Conservation (phyloP, 2,797 vertebrate genomes). For the Poeciliopsis turneri region DNA sequence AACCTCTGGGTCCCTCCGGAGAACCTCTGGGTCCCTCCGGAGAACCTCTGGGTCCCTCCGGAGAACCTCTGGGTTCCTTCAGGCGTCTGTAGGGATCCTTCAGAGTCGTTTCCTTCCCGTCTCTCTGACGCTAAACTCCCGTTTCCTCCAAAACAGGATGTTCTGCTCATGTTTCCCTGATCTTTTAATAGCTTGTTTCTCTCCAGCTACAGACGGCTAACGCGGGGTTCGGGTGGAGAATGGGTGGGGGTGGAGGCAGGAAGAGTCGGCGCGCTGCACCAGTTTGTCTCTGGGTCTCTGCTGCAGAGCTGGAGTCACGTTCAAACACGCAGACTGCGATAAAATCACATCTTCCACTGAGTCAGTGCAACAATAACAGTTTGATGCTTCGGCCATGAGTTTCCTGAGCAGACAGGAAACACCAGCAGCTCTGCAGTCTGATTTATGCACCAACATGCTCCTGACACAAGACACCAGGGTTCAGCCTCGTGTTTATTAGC, state of each 20-base stretch:
- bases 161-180: conserved; percentile 29
- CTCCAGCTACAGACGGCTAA: background rate
- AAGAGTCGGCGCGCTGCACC: conserved; percentile 36
- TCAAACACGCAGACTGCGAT: background rate
- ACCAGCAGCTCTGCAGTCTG: background rate
- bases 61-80: no score
- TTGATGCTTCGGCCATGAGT: background rate
- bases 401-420: background rate
- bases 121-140: background rate
- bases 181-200: conserved; percentile 13
- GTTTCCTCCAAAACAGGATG: conserved; percentile 45
- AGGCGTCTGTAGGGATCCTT: background rate
- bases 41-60: no score
- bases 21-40: no score
- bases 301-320: background rate
- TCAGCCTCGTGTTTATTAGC: background rate
- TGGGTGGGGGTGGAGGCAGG: background rate
- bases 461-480: background rate
- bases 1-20: no score
- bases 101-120: background rate
- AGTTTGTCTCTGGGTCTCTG: conserved; percentile 30
- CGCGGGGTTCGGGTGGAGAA: no score
- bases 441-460: background rate
- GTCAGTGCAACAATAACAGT: background rate
- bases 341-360: background rate